Base-by-base conservation (phyloP, 2,888 invertebrate species). In the Gasteruption jaculator region DNA sequence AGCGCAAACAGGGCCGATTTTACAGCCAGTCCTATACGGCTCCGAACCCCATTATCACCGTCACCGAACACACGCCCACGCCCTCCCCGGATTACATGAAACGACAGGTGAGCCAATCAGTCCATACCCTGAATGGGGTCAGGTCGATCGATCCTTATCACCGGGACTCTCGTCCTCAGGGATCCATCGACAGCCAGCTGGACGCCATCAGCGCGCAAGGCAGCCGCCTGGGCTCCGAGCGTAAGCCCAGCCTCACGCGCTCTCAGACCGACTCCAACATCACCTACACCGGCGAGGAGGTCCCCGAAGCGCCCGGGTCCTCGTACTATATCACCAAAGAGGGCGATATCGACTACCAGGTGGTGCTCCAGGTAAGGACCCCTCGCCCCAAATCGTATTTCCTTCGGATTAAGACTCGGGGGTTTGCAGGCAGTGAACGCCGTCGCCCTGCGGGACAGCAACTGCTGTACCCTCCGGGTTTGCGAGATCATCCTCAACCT, bases 221-320 rank as follows among this genome's bases (percentile, higher is more conserved):
- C 8, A 56, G 57, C 46, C 59, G 57, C 33, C 73, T 78, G 50
- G 78, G 78, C 43, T 76, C 77, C 32, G 83, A 84, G 48, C 76
- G 85, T 37, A 85, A 85, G 64, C 77, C 84, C 1, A 83, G 85
- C 57, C 76, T 91, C 43, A 82, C 85, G 1, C 78, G 93, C 35
- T 93, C 92, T 0, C 90, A 91, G 61, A 93, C 93, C 0, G 93
- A 94, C 65, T 91, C 92, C 0, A 91, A 92, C 61, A 92, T 93
- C 39, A 87, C 88, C 4, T 92, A 92, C 61, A 81, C 85, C 0
- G 82, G 85, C 2, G 89, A 91, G 51, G 93, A 93, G 61, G 80
- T 88, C 45, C 84, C 86, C 1, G 92, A 93, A 72, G 91, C 91
- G 0, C 83, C 90, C 0, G 93, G 92, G 0, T 87, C 96, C 0